Evolutionary conservation across 2,888 invertebrate species (phyloP).

Genomic region (Morpho helenor): DNA sequence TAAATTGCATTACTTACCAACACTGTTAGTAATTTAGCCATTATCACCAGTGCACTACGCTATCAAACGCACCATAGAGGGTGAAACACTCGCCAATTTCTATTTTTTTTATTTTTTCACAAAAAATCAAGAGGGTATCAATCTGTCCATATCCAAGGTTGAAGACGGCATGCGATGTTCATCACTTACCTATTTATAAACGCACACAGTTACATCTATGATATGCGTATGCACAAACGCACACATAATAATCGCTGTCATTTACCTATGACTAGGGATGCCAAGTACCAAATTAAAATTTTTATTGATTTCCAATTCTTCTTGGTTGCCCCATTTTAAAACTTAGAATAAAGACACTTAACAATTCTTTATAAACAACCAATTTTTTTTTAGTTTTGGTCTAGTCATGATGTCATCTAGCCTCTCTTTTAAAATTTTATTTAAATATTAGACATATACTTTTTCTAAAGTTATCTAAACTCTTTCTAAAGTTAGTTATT

Average conservation of each 20-base stretch:
- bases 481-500: no score
- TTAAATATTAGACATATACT: no score
- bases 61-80: conserved; percentile 27
- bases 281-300: neutral
- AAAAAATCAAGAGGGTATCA: conserved; percentile 26
- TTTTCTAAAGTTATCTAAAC: no score
- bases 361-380: no score
- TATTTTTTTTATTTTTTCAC: conserved; percentile 27
- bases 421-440: no score
- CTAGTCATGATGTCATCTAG: no score
- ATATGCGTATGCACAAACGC: conserved; percentile 32
- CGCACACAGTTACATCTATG: conserved; percentile 52
- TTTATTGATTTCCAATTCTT: no score
- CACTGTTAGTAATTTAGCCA: conserved; percentile 53
- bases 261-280: conserved; percentile 29
- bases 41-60: conserved; percentile 32
- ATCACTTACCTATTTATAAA: conserved; percentile 72
- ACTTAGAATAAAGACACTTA: no score
- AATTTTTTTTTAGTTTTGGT: no score
- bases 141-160: conserved; percentile 71
- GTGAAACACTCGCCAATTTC: conserved; percentile 32
- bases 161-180: conserved; percentile 53
- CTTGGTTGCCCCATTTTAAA: no score
- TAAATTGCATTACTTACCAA: conserved; percentile 42
- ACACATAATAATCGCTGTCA: conserved; percentile 26